Conservation (phyloP, 2,888 invertebrate genomes). For the Nephrotoma guestfalica region DNA sequence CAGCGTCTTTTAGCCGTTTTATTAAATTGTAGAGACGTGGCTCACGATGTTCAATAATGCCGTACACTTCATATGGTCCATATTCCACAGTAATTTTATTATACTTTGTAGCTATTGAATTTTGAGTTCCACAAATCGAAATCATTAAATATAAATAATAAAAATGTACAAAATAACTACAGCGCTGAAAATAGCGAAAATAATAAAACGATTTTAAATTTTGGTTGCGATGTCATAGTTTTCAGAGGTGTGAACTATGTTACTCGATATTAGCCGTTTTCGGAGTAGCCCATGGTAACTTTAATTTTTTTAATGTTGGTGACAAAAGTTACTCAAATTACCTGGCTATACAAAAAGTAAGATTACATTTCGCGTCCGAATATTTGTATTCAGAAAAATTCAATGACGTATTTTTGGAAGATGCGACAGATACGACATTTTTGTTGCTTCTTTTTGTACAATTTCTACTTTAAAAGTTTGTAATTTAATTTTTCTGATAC, state of each 20-base stretch:
- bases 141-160: constrained; percentile 1
- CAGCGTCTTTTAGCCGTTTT: neutral
- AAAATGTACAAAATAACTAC: constrained; percentile 2
- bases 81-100: constrained; percentile 9
- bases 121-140: neutral
- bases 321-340: too few species aligned
- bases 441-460: too few species aligned
- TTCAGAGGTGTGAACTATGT: neutral
- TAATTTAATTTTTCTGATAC: too few species aligned
- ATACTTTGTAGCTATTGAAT: neutral
- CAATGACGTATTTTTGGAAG: too few species aligned
- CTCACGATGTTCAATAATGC: constrained; percentile 7
- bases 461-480: too few species aligned
- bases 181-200: neutral
- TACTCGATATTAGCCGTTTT: too few species aligned
- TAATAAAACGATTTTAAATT: neutral
- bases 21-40: constrained; percentile 3
- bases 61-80: constrained; percentile 8
- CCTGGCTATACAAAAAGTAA: too few species aligned
- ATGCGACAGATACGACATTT: too few species aligned
- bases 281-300: too few species aligned
- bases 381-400: too few species aligned
- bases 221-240: neutral
- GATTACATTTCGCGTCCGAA: too few species aligned
- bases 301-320: too few species aligned